Evolutionary conservation across 1,140 invertebrate species (phyloP).

Genomic region (Meloidogyne floridensis): DNA sequence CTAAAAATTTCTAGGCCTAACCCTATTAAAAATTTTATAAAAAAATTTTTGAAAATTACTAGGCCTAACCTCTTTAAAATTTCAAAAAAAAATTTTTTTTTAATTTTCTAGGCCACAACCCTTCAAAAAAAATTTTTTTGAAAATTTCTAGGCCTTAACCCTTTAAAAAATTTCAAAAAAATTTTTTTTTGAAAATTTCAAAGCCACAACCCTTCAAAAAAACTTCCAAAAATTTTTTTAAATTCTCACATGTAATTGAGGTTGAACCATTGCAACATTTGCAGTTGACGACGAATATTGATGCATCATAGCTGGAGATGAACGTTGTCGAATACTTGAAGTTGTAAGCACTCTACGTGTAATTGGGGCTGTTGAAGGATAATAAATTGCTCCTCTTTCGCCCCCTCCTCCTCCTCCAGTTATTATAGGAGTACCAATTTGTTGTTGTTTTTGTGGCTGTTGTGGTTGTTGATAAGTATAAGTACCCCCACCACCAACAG

Average conservation of each 20-base stretch:
- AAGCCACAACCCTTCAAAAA: too few species aligned
- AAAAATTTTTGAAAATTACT: too few species aligned
- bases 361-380: neutral
- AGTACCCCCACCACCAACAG: neutral
- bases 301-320: neutral
- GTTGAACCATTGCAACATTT: constrained; percentile 5
- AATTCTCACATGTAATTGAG: neutral
- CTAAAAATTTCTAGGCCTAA: too few species aligned
- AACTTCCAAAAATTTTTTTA: too few species aligned
- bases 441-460: constrained; percentile 11
- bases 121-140: too few species aligned
- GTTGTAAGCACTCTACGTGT: neutral
- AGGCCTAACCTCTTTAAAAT: too few species aligned
- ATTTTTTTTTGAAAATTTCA: too few species aligned
- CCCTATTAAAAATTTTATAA: too few species aligned
- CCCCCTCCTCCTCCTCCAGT: neutral
- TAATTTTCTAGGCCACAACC: too few species aligned
- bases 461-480: constrained; percentile 6
- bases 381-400: neutral
- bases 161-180: too few species aligned
- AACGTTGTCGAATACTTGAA: neutral
- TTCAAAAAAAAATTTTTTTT: too few species aligned
- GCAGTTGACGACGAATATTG: neutral
- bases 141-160: too few species aligned
- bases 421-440: neutral